Evolutionary conservation across 2,797 vertebrate genomes (phyloP), one percentile per base, ranked within the genome.

Genomic region (Dromococcyx pavoninus): DNA sequence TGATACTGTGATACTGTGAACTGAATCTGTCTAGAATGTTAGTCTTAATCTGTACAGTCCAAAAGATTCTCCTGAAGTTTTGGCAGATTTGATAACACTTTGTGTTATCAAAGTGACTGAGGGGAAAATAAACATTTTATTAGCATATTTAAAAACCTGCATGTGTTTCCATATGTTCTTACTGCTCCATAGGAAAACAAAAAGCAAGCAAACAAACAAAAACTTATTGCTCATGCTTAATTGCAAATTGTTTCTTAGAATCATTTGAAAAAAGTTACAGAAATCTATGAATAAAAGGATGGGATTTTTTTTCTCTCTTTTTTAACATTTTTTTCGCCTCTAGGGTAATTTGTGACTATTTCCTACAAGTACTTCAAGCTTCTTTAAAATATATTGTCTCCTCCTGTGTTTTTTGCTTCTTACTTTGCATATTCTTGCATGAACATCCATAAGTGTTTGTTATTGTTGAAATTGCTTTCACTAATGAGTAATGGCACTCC

Each of bases 121-220:
- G 7, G 2, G 33, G 43, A n/a, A 3, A 53, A 66, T 19, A 80
- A 73, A 3, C 4, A 39, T 69, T 86, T 16, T 73, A 46, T 6
- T 46, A 27, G 3, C 13, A 74, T 71, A 57, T 64, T 62, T 73
- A 53, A 70, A 66, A 32, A 33, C 6, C 14, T 13, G 0, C 24
- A 5, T 27, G 5, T 35, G 10, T 71, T 88, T 71, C 13, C 19
- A 4, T 56, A 18, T 58, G 39, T 41, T 22, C 4, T 44, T 62
- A 48, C 5, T 54, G 25, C 13, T 23, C 62, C 8, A 22, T 1
- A 62, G 16, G 11, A 53, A 85, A 74, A 7, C 1, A 37, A 50
- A 9, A 83, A 21, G 0, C 3, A 75, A 65, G 17, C 2, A 11
- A 39, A 48, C 0, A 8, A 74, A 18, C 0, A 4, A 56, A 62